Conservation (phyloP, 2,888 invertebrate genomes). For the Brachycybe producta region DNA sequence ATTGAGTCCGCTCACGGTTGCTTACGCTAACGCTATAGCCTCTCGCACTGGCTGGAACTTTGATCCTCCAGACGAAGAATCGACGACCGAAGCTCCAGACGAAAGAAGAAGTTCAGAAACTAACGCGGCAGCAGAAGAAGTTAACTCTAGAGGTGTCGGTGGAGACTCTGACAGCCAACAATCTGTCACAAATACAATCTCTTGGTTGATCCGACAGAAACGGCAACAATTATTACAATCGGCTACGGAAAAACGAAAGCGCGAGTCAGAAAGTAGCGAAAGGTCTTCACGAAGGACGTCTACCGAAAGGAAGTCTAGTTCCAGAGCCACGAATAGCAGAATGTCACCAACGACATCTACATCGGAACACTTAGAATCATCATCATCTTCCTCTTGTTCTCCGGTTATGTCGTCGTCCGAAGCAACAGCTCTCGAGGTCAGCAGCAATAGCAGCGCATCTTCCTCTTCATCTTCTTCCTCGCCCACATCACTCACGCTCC, state of each 20-base stretch:
- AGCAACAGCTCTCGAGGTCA: no score
- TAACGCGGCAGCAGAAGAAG: constrained; percentile 8
- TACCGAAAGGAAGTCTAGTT: no score
- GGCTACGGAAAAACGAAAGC: constrained; percentile 34
- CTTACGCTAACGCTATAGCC: constrained; percentile 9
- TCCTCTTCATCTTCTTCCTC: not conserved
- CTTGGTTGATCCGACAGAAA: constrained; percentile 57
- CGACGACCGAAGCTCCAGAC: not conserved
- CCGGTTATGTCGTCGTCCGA: not conserved
- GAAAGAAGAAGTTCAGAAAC: constrained; percentile 8
- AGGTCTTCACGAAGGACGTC: no score
- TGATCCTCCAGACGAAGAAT: not conserved
- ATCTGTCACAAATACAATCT: constrained; percentile 35
- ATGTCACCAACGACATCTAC: not conserved
- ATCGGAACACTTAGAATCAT: not conserved
- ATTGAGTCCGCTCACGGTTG: constrained; percentile 10
- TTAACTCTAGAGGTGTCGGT: not conserved
- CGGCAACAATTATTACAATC: constrained; percentile 50
- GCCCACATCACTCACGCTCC: no score
- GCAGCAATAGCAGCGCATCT: not conserved
- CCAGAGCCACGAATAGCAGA: not conserved
- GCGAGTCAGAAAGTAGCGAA: not conserved
- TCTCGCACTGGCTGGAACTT: not conserved
- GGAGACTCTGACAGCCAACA: constrained; percentile 7
- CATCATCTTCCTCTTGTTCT: not conserved